These are phyloP conservation scores for Campylomormyrus numenius DNA, from an alignment of 2,113 vertebrate species.

Conservation along the genomic window DNA sequence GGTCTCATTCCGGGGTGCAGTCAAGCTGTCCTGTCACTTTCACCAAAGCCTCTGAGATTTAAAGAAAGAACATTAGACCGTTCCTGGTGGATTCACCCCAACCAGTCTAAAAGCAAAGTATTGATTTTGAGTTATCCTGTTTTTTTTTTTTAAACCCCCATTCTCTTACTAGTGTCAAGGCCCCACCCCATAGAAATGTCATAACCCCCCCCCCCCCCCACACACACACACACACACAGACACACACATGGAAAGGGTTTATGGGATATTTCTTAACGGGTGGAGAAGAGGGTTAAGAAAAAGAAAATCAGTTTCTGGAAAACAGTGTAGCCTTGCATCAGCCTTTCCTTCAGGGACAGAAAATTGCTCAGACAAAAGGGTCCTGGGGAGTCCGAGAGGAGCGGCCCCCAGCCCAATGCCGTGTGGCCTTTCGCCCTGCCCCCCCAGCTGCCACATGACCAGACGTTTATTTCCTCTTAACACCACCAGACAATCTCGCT, in stretches of 20 bases:
- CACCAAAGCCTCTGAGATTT: constrained; percentile 60
- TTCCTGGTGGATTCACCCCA: constrained; percentile 70
- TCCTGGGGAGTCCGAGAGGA: constrained; percentile 64
- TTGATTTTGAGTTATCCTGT: constrained; percentile 81
- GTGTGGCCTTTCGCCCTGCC: constrained; percentile 39
- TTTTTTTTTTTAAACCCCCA: constrained; percentile 60
- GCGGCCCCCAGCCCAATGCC: constrained; percentile 75
- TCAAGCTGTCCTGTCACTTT: constrained; percentile 56
- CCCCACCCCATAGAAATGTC: constrained; percentile 43
- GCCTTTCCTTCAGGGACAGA: constrained; percentile 67
- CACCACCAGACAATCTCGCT: constrained; percentile 66
- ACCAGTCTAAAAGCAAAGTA: constrained; percentile 87
- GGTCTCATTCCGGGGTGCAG: constrained; percentile 57
- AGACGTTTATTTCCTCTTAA: constrained; percentile 54
- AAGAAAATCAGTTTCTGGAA: constrained; percentile 33
- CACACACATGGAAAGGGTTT: constrained; percentile 50
- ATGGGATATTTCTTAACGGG: constrained; percentile 64
- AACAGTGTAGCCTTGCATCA: constrained; percentile 60
- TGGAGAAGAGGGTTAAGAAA: constrained; percentile 27
- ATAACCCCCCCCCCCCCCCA: constrained; percentile 38
- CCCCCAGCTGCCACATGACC: constrained; percentile 50
- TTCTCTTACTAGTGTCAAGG: constrained; percentile 63
- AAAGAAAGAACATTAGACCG: constrained; percentile 65
- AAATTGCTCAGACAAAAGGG: constrained; percentile 55
- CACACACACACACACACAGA: not conserved